Percentiles rank a stretch among this genome's conserved stretches.
Evolutionary conservation across 2,113 vertebrate genomes (phyloP).

Genomic region (Epinephelus moara): DNA sequence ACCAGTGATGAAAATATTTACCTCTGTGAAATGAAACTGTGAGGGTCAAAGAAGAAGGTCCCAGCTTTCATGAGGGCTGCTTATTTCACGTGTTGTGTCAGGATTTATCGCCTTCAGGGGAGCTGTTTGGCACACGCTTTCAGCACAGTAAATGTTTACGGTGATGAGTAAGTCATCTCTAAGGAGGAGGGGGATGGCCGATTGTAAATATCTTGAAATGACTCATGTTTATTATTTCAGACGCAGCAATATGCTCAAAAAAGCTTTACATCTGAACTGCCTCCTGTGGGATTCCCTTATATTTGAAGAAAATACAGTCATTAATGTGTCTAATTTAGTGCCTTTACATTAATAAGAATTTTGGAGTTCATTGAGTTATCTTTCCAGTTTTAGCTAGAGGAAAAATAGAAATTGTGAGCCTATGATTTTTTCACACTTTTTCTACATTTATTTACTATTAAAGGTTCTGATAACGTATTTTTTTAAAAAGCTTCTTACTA

Average conservation of each 20-base stretch:
- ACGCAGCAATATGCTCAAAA: constrained; percentile 36
- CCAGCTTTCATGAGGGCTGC: constrained; percentile 57
- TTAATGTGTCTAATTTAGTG: neutral
- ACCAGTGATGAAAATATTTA: constrained; percentile 70
- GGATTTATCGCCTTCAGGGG: constrained; percentile 64
- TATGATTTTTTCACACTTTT: neutral
- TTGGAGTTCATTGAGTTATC: neutral
- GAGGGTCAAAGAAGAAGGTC: constrained; percentile 60
- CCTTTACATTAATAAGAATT: neutral
- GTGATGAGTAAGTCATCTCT: constrained; percentile 71
- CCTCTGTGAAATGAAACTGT: constrained; percentile 55
- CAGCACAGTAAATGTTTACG: constrained; percentile 77
- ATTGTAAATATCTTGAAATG: constrained; percentile 67
- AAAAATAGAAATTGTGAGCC: neutral
- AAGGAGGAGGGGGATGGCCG: constrained; percentile 34
- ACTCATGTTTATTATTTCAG: constrained; percentile 69
- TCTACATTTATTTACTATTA: neutral
- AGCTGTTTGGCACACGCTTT: constrained; percentile 63
- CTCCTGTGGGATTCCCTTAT: neutral
- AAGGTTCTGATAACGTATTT: neutral
- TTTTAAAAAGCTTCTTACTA: neutral
- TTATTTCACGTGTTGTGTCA: constrained; percentile 66
- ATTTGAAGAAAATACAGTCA: neutral
- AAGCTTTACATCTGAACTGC: constrained; percentile 32
- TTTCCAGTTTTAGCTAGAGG: neutral